These are phyloP conservation scores for Tringa solitaria DNA, from an alignment of 2,113 vertebrate species.

Conservation along the genomic window DNA sequence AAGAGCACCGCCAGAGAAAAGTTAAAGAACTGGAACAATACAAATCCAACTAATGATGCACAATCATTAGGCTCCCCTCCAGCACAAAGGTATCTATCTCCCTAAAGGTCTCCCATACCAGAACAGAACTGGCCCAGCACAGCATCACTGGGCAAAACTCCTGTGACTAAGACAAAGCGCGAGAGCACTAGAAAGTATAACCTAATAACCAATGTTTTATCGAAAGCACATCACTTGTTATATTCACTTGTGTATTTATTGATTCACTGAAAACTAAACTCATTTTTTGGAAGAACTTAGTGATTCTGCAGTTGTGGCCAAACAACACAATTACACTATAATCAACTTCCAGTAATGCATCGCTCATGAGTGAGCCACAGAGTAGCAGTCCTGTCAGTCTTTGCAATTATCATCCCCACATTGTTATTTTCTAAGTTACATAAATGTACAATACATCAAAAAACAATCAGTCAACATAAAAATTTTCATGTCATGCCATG, in stretches of 20 bases:
- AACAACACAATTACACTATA: background rate
- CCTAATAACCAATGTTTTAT: background rate
- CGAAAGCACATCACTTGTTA: background rate
- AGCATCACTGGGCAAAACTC: background rate
- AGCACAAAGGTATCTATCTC: background rate
- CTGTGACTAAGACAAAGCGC: background rate
- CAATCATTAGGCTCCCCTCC: background rate
- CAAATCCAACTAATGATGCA: background rate
- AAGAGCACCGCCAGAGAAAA: background rate
- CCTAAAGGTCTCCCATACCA: background rate
- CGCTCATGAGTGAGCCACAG: background rate
- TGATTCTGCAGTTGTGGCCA: background rate
- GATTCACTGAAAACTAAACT: background rate
- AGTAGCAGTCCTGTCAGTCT: background rate
- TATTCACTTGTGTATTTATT: background rate
- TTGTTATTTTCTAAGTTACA: background rate
- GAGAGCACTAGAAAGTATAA: background rate
- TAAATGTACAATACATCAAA: background rate
- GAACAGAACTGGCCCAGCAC: background rate
- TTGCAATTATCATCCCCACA: background rate
- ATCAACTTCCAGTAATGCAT: background rate
- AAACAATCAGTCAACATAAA: slow-evolving; percentile 12
- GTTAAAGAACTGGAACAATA: background rate
- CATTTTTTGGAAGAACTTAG: background rate
- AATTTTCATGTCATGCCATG: background rate